Evolutionary conservation across 2,113 vertebrate genomes (phyloP).

Genomic region (Oryzias melastigma): DNA sequence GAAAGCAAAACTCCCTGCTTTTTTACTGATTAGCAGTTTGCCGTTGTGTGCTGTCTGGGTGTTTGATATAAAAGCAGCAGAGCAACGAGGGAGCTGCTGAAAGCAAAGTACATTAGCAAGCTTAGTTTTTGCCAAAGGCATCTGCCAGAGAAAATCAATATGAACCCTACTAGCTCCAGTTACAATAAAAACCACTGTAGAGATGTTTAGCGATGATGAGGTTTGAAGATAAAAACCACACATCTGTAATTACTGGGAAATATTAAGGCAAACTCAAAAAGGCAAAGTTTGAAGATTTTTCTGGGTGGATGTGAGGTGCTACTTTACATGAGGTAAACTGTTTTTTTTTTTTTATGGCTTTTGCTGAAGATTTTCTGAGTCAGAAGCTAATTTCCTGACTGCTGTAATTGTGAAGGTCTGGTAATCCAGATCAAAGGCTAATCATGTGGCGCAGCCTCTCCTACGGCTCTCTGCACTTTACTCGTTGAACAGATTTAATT

Average conservation of each 20-base stretch:
- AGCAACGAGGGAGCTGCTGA: conserved; percentile 54
- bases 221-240: background rate
- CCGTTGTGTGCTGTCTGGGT: conserved; percentile 62
- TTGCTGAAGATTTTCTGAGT: conserved; percentile 33
- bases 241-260: background rate
- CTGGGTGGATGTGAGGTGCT: background rate
- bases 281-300: background rate
- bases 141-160: conserved; percentile 74
- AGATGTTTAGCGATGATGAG: conserved; percentile 28
- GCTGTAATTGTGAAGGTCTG: conserved; percentile 54
- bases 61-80: conserved; percentile 61
- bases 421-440: conserved; percentile 62
- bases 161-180: conserved; percentile 34
- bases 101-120: conserved; percentile 69
- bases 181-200: conserved; percentile 38
- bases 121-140: conserved; percentile 61
- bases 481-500: conserved; percentile 67
- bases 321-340: conserved; percentile 2
- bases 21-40: conserved; percentile 75
- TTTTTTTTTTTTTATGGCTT: conserved; percentile 30
- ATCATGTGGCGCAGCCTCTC: conserved; percentile 55
- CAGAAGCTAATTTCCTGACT: conserved; percentile 43
- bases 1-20: conserved; percentile 48
- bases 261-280: background rate
- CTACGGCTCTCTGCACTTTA: conserved; percentile 38